Evolutionary conservation across 2,888 invertebrate genomes (phyloP), one percentile per base, ranked within the genome.

Genomic region (Zaprionus bogoriensis): DNA sequence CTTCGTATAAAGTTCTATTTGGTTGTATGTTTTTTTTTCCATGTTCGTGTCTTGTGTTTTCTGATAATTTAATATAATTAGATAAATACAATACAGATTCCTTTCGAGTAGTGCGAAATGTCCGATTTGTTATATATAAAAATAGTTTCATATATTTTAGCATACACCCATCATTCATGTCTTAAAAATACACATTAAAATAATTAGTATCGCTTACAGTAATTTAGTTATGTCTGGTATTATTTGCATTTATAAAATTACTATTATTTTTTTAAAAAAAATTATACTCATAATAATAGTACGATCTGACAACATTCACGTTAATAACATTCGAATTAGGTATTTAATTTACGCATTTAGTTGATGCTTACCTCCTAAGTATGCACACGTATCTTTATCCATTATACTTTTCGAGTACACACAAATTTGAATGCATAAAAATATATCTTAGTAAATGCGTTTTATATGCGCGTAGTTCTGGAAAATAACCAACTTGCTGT

Each of bases 301-400:
- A 80, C 76, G 85, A 79, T 79, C 85, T 84, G 75, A 80, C 82
- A 85, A 80, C 79, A 67, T 80, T 80, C 79, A 80, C 85, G 85
- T 85, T 85, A 70, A 80, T 78, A 76, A 79, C 62, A 77, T 72
- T 72, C 75, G 67, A 67, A 71, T 25, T 50, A 50, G 60, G 73
- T 65, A 58, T 73, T 72, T 62, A 67, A 36, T 36, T 36, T 36
- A 36, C 32, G 17, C 32, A 36, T 36, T 36, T 14, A 36, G 32
- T 36, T 36, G 14, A 36, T 14, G 77, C 70, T 63, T 77, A 59
- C 67, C 39, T 72, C 72, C 53, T 48, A 36, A 45, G 41, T 59
- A 51, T 41, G 36, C 52, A 42, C n/a, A n/a, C n/a, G n/a, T n/a
- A n/a, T n/a, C n/a, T n/a, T n/a, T 36, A 30, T 20, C 7, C 39